A percentile compares a stretch with the other conserved stretches of the same genome.
Evolutionary conservation across 2,797 vertebrate genomes (phyloP).

Genomic region (Sciaenops ocellatus): DNA sequence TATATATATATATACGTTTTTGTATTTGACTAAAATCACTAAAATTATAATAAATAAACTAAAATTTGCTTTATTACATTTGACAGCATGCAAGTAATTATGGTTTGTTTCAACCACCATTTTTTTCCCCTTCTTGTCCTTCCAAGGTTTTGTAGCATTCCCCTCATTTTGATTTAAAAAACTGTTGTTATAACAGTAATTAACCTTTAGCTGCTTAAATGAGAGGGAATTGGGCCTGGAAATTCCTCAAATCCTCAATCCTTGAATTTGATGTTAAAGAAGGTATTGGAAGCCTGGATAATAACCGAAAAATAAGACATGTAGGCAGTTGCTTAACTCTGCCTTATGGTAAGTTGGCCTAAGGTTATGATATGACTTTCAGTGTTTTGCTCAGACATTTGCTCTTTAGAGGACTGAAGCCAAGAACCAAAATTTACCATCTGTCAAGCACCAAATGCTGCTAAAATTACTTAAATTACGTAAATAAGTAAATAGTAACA

Average conservation of each 20-base stretch:
- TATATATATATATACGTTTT: not conserved
- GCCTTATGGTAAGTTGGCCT: not conserved
- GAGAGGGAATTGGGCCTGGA: too few relatives aligned
- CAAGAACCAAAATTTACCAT: conserved; percentile 31
- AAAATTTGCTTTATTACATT: not conserved
- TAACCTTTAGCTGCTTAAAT: too few relatives aligned
- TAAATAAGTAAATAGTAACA: too few relatives aligned
- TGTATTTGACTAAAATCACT: not conserved
- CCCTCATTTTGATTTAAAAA: too few relatives aligned
- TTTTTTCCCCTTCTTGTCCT: too few relatives aligned
- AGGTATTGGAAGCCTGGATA: not conserved
- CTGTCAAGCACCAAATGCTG: conserved; percentile 28
- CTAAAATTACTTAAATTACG: not conserved
- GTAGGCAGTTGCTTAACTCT: not conserved
- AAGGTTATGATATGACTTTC: not conserved
- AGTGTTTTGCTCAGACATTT: conserved; percentile 18
- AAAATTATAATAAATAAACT: too few relatives aligned
- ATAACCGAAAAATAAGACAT: not conserved
- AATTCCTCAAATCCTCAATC: too few relatives aligned
- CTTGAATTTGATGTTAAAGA: too few relatives aligned
- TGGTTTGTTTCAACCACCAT: too few relatives aligned
- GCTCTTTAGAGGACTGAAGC: conserved; percentile 15
- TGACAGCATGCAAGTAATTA: not conserved
- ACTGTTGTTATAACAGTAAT: too few relatives aligned
- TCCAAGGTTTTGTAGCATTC: too few relatives aligned